Percentiles rank a stretch among this genome's conserved stretches.
Evolutionary conservation across 2,888 invertebrate species (phyloP).

Genomic region (Nomada fucata): DNA sequence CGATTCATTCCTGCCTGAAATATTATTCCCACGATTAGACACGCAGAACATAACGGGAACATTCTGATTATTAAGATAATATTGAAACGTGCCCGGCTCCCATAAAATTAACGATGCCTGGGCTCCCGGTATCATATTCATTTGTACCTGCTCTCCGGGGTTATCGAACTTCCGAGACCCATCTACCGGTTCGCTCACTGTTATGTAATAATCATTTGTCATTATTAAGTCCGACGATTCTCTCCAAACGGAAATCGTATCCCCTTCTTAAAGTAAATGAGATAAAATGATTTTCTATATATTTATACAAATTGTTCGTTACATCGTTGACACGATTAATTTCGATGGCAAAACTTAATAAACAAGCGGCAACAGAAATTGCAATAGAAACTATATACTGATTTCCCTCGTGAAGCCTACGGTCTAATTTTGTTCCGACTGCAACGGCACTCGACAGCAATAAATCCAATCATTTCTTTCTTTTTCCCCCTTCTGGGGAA

Average conservation of each 20-base stretch:
- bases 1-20: conserved; percentile 21
- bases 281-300: too few species aligned
- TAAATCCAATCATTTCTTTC: neutral
- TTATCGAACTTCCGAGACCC: conserved; percentile 53
- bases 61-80: conserved; percentile 68
- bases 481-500: neutral
- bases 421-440: too few species aligned
- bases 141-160: conserved; percentile 23
- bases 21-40: conserved; percentile 61
- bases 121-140: conserved; percentile 21
- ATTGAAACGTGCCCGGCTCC: conserved; percentile 56
- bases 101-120: conserved; percentile 59
- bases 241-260: neutral
- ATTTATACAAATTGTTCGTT: too few species aligned
- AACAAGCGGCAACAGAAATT: too few species aligned
- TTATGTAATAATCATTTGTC: neutral
- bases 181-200: conserved; percentile 10
- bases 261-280: neutral
- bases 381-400: too few species aligned
- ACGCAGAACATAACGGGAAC: conserved; percentile 64
- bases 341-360: too few species aligned
- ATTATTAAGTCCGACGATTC: neutral
- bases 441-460: neutral
- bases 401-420: too few species aligned
- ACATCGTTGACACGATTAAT: too few species aligned